phyloP scores from a whole-genome alignment of 1,140 invertebrate genomes.

The Cherax destructor region DNA sequence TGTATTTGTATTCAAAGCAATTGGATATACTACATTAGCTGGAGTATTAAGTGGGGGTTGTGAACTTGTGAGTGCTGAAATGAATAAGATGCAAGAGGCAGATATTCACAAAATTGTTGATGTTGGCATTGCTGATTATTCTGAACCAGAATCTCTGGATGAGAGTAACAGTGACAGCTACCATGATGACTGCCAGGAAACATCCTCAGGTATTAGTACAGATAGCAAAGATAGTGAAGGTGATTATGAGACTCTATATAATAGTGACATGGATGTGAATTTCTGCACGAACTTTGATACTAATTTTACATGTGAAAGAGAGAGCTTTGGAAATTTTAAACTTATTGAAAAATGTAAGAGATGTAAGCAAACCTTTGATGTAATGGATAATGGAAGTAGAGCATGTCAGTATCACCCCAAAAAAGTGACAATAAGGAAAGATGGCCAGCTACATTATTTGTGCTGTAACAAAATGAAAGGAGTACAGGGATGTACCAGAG shows the following conservation, averaged over 20 bases:
- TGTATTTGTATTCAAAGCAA: slow-evolving; percentile 42
- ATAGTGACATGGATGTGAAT: slow-evolving; percentile 8
- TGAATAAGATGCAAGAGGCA: not conserved
- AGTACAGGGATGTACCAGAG: slow-evolving; percentile 35
- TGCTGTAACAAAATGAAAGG: slow-evolving; percentile 57
- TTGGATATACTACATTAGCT: slow-evolving; percentile 50
- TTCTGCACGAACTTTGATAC: not conserved
- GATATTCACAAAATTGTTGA: slow-evolving; percentile 20
- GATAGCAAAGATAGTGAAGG: slow-evolving; percentile 60
- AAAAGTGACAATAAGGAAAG: slow-evolving; percentile 39
- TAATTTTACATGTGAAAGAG: not conserved
- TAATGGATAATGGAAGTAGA: slow-evolving; percentile 49
- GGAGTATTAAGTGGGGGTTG: slow-evolving; percentile 35
- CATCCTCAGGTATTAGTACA: slow-evolving; percentile 50
- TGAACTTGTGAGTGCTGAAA: slow-evolving; percentile 16
- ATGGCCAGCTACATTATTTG: slow-evolving; percentile 43
- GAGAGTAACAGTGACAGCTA: slow-evolving; percentile 35
- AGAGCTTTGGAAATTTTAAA: not conserved
- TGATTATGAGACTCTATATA: not conserved
- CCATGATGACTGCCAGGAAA: slow-evolving; percentile 46
- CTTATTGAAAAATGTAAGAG: slow-evolving; percentile 50
- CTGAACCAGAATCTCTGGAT: slow-evolving; percentile 60
- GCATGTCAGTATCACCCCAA: slow-evolving; percentile 53
- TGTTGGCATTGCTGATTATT: slow-evolving; percentile 49
- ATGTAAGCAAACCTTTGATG: slow-evolving; percentile 50